A percentile compares a stretch with the other conserved stretches of the same genome.
phyloP scores from a whole-genome alignment of 2,888 invertebrate genomes.

The Torymus aiolomorphi region DNA sequence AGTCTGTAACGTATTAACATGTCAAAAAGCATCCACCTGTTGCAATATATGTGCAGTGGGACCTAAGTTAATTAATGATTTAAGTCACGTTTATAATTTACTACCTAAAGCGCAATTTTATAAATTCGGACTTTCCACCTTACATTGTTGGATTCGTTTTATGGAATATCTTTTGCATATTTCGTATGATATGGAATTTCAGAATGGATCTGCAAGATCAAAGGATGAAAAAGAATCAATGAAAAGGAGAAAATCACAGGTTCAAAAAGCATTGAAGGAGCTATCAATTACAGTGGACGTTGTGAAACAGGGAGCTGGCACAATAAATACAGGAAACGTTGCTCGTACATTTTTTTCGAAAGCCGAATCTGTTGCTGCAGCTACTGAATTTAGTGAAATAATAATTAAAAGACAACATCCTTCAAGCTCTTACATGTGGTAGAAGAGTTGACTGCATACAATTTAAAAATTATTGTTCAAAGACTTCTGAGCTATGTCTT shows the following conservation, averaged over 20 bases:
- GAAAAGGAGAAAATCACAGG: slow-evolving; percentile 26
- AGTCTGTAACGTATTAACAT: slow-evolving; percentile 23
- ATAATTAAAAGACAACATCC: slow-evolving; percentile 41
- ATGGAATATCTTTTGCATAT: slow-evolving; percentile 37
- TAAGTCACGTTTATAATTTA: slow-evolving; percentile 22
- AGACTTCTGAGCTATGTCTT: slow-evolving; percentile 53
- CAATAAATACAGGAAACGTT: no score
- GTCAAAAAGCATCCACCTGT: slow-evolving; percentile 22
- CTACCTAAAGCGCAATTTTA: no score
- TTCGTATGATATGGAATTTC: slow-evolving; percentile 33
- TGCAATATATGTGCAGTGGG: slow-evolving; percentile 44
- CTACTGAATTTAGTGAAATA: slow-evolving; percentile 16
- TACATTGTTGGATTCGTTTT: slow-evolving; percentile 24
- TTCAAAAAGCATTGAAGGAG: slow-evolving; percentile 28
- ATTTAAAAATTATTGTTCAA: slow-evolving; percentile 40
- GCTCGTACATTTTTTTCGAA: no score
- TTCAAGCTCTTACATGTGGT: slow-evolving; percentile 46
- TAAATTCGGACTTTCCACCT: slow-evolving; percentile 35
- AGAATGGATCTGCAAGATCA: slow-evolving; percentile 11
- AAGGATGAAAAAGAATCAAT: background rate
- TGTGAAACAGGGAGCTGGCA: no score
- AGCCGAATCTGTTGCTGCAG: slow-evolving; percentile 34
- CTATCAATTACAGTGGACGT: slow-evolving; percentile 33
- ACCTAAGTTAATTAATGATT: slow-evolving; percentile 34
- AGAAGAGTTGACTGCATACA: slow-evolving; percentile 31